Base-by-base conservation (phyloP, 2,113 vertebrate species). In the Neolamprologus cancellatus region DNA sequence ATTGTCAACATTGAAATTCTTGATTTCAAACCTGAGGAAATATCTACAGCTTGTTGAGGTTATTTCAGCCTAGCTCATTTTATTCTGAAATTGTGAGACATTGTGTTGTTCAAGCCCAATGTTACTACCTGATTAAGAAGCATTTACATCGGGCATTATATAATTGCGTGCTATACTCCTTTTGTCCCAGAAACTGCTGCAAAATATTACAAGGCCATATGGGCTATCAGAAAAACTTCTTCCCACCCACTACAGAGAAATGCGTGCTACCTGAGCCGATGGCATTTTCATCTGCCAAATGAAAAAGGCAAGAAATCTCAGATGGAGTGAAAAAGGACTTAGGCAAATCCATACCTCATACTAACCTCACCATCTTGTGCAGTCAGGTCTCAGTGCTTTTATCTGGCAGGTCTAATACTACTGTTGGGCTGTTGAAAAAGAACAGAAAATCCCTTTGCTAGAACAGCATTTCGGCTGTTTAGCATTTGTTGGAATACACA, bases 401-500 rank as follows among this genome's bases (percentile, higher is more conserved):
- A 89, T 92, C 88, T 90, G 83, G 88, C 79, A 89, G 87, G 61
- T 79, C 79, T 90, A 88, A 92, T 89, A 71, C 85, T 91, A 89
- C 81, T 90, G 90, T 91, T 92, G 90, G 83, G 84, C 91, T 87
- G 59, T 50, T 90, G 87, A 89, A 87, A 92, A 91, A 88, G 87
- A 90, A 91, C 84, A 91, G 87, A 94, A 94, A 92, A 91, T 84
- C 87, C 91, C 81, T 69, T 39, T 17, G 87, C 85, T 84, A 88
- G 69, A 87, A 91, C 88, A 71, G 88, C 90, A 87, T 94, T 94
- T 84, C 86, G 84, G 88, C 87, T 92, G 83, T 90, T 94, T 94
- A 94, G 88, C 90, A 95, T 95, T 92, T 94, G 85, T 90, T 89
- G 87, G 88, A 94, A 95, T 94, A 85, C 94, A 93, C 90, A 87